Conservation (phyloP, 2,888 invertebrate species). For the Epinotia nisella region DNA sequence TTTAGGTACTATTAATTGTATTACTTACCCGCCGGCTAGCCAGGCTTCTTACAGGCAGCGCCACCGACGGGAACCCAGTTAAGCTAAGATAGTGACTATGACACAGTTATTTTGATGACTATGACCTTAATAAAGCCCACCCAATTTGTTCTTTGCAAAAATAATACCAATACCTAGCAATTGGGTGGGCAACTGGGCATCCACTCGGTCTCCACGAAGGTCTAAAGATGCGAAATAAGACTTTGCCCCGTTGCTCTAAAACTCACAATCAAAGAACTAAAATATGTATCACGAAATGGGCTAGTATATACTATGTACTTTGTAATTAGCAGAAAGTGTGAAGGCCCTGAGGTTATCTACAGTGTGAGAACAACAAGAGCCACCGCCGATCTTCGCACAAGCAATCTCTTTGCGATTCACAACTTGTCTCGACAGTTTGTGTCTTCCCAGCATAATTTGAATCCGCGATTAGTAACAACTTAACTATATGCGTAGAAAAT, state of each 20-base stretch:
- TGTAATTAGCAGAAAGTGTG: conserved; percentile 34
- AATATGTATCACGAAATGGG: neutral
- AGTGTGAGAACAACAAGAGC: conserved; percentile 27
- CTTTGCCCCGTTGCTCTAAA: neutral
- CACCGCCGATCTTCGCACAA: conserved; percentile 25
- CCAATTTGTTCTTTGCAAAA: conserved; percentile 27
- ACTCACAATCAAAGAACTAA: neutral
- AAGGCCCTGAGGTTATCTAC: conserved; percentile 39
- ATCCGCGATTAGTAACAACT: neutral
- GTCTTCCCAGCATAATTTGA: neutral
- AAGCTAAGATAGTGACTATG: neutral
- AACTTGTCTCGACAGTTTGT: neutral
- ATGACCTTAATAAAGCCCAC: conserved; percentile 28
- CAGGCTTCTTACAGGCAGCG: neutral
- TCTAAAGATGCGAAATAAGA: neutral
- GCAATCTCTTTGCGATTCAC: neutral
- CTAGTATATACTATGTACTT: neutral
- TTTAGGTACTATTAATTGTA: too few relatives aligned
- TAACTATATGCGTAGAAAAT: too few relatives aligned
- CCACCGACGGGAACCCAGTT: neutral
- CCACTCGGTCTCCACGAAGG: neutral
- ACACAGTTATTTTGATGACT: neutral
- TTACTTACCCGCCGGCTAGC: too few relatives aligned
- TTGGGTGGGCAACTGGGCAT: conserved; percentile 28
- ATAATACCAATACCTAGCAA: neutral